Conservation (phyloP, 1,140 invertebrate genomes). For the Rhizoglyphus robini region DNA sequence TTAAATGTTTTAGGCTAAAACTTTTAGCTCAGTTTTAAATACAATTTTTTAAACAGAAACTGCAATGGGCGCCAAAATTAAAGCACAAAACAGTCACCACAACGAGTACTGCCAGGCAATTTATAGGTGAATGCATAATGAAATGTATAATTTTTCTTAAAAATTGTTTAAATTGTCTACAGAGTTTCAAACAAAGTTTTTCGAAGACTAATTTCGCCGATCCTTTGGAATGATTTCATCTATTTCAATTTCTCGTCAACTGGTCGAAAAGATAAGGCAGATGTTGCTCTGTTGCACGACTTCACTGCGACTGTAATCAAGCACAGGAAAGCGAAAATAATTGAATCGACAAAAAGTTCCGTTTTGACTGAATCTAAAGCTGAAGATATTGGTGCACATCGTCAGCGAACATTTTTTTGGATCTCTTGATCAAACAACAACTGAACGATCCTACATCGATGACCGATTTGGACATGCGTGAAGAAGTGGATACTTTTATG, state of each 20-base stretch:
- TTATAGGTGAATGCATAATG: not conserved
- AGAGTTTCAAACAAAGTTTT: slow-evolving; percentile 35
- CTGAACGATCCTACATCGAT: slow-evolving; percentile 41
- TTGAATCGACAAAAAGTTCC: slow-evolving; percentile 27
- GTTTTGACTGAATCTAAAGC: slow-evolving; percentile 30
- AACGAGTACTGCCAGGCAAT: slow-evolving; percentile 55
- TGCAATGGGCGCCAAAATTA: slow-evolving; percentile 58
- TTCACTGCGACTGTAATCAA: slow-evolving; percentile 13
- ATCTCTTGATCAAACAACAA: slow-evolving; percentile 60
- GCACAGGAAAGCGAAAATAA: slow-evolving; percentile 49
- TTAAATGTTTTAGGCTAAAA: not conserved
- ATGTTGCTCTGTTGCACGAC: not conserved
- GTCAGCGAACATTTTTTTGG: slow-evolving; percentile 65
- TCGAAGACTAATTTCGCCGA: slow-evolving; percentile 60
- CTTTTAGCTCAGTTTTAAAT: not conserved
- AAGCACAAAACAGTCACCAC: slow-evolving; percentile 48
- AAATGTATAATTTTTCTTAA: not conserved
- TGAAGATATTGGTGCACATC: not conserved
- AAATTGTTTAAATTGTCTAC: not conserved
- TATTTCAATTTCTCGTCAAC: slow-evolving; percentile 37
- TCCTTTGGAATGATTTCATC: slow-evolving; percentile 62
- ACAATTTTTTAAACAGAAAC: slow-evolving; percentile 48
- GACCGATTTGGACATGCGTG: slow-evolving; percentile 73
- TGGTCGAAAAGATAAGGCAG: not conserved
- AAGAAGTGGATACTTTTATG: slow-evolving; percentile 88